A percentile compares a stretch with the other conserved stretches of the same genome.
phyloP scores from a whole-genome alignment of 2,888 invertebrate species.

The Drosophila kanekoi region DNA sequence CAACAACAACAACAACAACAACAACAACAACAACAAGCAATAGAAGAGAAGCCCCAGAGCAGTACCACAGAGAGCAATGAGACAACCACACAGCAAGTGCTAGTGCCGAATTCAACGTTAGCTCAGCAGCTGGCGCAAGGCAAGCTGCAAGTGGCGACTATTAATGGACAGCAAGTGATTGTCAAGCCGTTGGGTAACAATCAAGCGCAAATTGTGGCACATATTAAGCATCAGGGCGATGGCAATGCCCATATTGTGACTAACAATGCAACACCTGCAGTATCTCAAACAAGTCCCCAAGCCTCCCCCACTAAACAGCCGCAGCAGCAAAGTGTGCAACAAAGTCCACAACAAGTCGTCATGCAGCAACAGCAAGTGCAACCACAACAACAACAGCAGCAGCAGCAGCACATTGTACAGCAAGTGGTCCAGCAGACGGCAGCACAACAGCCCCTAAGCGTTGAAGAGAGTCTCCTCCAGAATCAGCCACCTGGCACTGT shows the following conservation, averaged over 20 bases:
- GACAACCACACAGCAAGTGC: constrained; percentile 87
- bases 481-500: constrained; percentile 94
- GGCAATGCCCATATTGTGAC: constrained; percentile 85
- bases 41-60: constrained; percentile 71
- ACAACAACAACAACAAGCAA: constrained; percentile 58
- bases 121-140: constrained; percentile 93
- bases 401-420: constrained; percentile 51
- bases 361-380: constrained; percentile 55
- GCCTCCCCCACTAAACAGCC: constrained; percentile 56
- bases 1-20: too few relatives aligned
- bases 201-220: constrained; percentile 92
- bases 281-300: constrained; percentile 72
- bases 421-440: constrained; percentile 62
- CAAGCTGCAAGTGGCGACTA: constrained; percentile 93
- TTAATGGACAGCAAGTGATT: constrained; percentile 94
- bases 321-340: constrained; percentile 46
- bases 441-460: constrained; percentile 80
- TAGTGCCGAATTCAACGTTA: constrained; percentile 91
- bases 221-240: constrained; percentile 88
- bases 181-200: constrained; percentile 92
- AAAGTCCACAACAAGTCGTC: constrained; percentile 49
- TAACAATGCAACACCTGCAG: constrained; percentile 75
- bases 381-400: constrained; percentile 51
- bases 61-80: constrained; percentile 81
- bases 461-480: constrained; percentile 90